Evolutionary conservation across 1,140 invertebrate genomes (phyloP).

Genomic region (Heliconius congener): DNA sequence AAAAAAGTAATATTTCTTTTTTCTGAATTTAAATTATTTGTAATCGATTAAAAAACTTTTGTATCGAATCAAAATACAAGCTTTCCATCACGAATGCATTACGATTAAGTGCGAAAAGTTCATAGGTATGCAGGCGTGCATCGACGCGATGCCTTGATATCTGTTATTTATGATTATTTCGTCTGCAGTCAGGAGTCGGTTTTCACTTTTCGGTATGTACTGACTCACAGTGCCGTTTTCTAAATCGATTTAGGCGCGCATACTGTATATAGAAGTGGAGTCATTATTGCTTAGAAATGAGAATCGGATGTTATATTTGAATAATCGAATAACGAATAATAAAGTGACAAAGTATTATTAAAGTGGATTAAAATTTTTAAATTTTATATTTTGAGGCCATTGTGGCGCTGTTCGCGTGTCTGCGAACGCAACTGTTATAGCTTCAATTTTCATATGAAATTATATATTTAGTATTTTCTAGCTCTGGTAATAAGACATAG

Average conservation of each 20-base stretch:
- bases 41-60: background rate
- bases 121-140: background rate
- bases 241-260: constrained; percentile 8
- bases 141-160: constrained; percentile 2
- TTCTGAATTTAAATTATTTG: background rate
- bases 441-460: too few relatives aligned
- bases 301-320: background rate
- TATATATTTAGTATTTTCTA: too few relatives aligned
- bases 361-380: too few relatives aligned
- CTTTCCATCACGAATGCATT: background rate
- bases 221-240: constrained; percentile 3
- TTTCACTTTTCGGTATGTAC: constrained; percentile 6
- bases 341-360: too few relatives aligned
- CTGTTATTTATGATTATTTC: constrained; percentile 17
- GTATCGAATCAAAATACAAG: background rate
- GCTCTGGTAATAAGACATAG: too few relatives aligned
- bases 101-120: background rate
- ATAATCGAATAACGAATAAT: too few relatives aligned
- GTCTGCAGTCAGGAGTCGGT: constrained; percentile 1
- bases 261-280: background rate
- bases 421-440: too few relatives aligned
- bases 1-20: background rate
- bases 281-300: background rate
- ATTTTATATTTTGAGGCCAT: too few relatives aligned
- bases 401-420: too few relatives aligned